Evolutionary conservation across 2,113 vertebrate genomes (phyloP).

Genomic region (Ptychochromis oligacanthus): DNA sequence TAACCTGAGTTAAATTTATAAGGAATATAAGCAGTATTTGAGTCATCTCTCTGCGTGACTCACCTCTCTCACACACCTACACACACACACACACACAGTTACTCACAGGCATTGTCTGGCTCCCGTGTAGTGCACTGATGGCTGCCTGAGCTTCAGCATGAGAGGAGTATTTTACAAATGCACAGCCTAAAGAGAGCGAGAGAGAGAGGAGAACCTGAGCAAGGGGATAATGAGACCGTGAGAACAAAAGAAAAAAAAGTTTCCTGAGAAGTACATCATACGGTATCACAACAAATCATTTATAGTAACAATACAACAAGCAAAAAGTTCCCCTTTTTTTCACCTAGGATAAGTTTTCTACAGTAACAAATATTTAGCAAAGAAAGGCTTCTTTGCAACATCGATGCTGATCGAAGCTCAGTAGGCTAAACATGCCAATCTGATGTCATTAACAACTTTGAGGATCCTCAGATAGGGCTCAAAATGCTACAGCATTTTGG

Average conservation of each 20-base stretch:
- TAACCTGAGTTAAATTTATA: slow-evolving; percentile 56
- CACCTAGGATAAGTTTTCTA: neutral
- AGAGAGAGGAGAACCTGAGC: neutral
- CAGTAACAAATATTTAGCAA: slow-evolving; percentile 26
- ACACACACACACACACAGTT: slow-evolving; percentile 45
- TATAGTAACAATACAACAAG: slow-evolving; percentile 6
- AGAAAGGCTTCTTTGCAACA: slow-evolving; percentile 38
- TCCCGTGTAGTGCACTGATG: slow-evolving; percentile 94
- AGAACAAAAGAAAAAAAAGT: slow-evolving; percentile 8
- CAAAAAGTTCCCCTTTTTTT: neutral
- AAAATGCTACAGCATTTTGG: slow-evolving; percentile 58
- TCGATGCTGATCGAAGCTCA: slow-evolving; percentile 31
- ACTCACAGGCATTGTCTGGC: slow-evolving; percentile 98
- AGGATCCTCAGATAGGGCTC: slow-evolving; percentile 55
- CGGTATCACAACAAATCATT: slow-evolving; percentile 12
- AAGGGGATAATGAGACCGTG: neutral
- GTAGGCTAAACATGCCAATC: slow-evolving; percentile 52
- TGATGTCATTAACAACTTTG: slow-evolving; percentile 58
- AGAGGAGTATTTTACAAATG: slow-evolving; percentile 96
- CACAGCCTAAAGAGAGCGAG: slow-evolving; percentile 84
- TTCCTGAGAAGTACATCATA: slow-evolving; percentile 1
- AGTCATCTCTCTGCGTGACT: slow-evolving; percentile 54
- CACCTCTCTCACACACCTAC: slow-evolving; percentile 48
- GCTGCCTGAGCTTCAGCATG: slow-evolving; percentile 95
- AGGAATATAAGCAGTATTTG: slow-evolving; percentile 55